These are phyloP conservation scores for Cotesia vestalis DNA, from an alignment of 1,140 invertebrate species.

Conservation along the genomic window DNA sequence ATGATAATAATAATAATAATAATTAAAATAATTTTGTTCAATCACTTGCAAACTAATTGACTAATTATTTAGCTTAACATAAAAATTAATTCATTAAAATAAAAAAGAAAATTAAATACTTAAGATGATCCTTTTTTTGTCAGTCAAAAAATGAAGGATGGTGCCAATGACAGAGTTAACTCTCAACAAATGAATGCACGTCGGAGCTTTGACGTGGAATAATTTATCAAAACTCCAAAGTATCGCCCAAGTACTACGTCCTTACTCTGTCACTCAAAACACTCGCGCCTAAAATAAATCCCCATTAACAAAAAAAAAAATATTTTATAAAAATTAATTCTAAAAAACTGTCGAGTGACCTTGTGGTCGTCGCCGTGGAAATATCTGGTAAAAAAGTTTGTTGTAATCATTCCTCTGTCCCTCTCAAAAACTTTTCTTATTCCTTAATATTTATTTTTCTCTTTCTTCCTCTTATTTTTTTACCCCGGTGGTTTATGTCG, in stretches of 20 bases:
- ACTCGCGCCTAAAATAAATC: too few species aligned
- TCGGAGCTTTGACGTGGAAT: slow-evolving; percentile 55
- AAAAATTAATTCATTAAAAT: neutral
- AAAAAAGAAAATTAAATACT: neutral
- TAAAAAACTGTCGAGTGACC: neutral
- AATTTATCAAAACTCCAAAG: slow-evolving; percentile 56
- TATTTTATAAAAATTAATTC: too few species aligned
- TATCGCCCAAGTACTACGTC: slow-evolving; percentile 6
- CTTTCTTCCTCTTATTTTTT: neutral
- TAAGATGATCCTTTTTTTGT: slow-evolving; percentile 4
- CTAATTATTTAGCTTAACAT: neutral
- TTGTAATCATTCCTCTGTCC: slow-evolving; percentile 19
- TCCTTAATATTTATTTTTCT: neutral
- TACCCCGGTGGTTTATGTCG: too few species aligned
- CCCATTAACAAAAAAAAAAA: too few species aligned
- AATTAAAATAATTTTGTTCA: too few species aligned
- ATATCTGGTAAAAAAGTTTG: slow-evolving; percentile 24
- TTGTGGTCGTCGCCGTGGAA: slow-evolving; percentile 4
- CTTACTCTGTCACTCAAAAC: neutral
- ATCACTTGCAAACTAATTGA: too few species aligned
- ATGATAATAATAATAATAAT: too few species aligned
- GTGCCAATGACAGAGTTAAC: slow-evolving; percentile 60
- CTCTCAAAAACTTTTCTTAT: neutral
- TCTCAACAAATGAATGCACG: slow-evolving; percentile 63
- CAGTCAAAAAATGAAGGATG: slow-evolving; percentile 56